phyloP scores from a whole-genome alignment of 2,797 vertebrate species.

The Astyanax mexicanus region DNA sequence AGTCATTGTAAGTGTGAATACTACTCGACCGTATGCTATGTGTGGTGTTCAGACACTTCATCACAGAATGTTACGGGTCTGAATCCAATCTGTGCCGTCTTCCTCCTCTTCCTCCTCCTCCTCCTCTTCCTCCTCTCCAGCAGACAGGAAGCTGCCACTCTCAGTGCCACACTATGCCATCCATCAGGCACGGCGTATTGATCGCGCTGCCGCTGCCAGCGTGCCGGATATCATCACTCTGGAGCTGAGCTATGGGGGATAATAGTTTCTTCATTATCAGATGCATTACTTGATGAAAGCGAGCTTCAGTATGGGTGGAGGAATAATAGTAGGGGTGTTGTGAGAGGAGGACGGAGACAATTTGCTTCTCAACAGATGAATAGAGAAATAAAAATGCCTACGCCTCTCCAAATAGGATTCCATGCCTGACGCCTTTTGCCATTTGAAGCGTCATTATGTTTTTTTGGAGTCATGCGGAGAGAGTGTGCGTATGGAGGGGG shows the following conservation, averaged over 20 bases:
- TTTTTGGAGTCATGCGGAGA: constrained; percentile 55
- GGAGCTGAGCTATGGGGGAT: constrained; percentile 36
- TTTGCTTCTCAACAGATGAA: constrained; percentile 51
- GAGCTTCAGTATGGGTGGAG: constrained; percentile 22
- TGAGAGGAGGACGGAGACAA: constrained; percentile 29
- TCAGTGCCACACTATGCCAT: constrained; percentile 30
- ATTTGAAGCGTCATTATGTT: constrained; percentile 66
- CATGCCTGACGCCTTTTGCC: constrained; percentile 51
- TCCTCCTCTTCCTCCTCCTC: constrained; percentile 17
- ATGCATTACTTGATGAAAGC: constrained; percentile 53
- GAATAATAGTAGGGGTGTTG: constrained; percentile 39
- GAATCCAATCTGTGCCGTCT: neutral
- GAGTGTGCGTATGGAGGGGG: constrained; percentile 47
- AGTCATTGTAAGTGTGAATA: too few relatives aligned
- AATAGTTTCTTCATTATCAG: constrained; percentile 59
- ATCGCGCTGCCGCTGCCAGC: constrained; percentile 46
- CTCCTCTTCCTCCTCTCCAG: constrained; percentile 1
- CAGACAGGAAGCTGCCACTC: constrained; percentile 32
- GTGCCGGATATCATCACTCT: constrained; percentile 45
- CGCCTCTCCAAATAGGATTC: constrained; percentile 51
- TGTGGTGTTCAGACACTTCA: constrained; percentile 54
- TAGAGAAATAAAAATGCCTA: constrained; percentile 54
- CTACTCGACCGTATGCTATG: neutral
- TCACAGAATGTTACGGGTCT: constrained; percentile 51
- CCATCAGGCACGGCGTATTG: constrained; percentile 59